These are phyloP conservation scores for Rhagologus leucostigma DNA, from an alignment of 2,113 vertebrate genomes.

Conservation along the genomic window DNA sequence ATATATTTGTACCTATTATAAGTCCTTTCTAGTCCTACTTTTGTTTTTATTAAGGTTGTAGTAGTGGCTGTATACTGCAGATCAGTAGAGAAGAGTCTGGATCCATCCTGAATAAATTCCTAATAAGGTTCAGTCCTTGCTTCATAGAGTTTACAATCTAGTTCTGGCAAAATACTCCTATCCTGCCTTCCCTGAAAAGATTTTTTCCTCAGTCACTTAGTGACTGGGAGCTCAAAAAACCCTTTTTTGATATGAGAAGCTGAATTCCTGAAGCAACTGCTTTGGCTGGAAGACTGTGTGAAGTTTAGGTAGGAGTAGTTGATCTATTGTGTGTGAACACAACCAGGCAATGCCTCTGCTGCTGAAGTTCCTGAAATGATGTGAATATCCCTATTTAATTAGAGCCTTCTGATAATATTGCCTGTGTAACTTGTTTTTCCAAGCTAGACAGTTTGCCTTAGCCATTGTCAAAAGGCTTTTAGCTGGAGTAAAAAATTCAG, in stretches of 20 bases:
- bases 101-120: background rate
- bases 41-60: background rate
- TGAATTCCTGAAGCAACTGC: background rate
- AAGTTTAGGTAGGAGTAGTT: background rate
- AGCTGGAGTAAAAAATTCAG: background rate
- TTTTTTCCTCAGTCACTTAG: background rate
- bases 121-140: background rate
- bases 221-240: background rate
- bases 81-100: background rate
- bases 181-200: background rate
- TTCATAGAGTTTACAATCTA: background rate
- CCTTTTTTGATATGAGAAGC: background rate
- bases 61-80: background rate
- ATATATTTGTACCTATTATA: background rate
- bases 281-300: background rate
- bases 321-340: background rate
- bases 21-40: background rate
- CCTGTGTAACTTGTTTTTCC: background rate
- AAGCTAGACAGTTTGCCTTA: background rate
- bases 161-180: background rate
- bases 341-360: background rate
- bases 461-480: background rate
- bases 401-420: background rate
- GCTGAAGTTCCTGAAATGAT: background rate
- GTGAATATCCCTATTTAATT: background rate